phyloP scores from a whole-genome alignment of 2,113 vertebrate genomes.

The Oreochromis spilurus region DNA sequence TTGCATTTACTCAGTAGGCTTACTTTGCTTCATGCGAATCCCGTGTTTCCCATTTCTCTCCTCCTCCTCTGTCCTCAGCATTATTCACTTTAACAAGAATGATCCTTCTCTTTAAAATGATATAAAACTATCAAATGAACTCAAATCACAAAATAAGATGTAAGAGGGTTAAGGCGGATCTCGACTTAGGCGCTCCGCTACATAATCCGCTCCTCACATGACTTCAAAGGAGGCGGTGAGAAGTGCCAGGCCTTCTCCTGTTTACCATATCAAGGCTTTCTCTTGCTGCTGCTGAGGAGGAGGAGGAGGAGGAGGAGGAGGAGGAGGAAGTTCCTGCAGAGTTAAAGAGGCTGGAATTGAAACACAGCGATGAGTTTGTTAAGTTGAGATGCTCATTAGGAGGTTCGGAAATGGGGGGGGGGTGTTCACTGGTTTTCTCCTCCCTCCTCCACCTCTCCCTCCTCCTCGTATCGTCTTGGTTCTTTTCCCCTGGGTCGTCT shows the following conservation, averaged over 20 bases:
- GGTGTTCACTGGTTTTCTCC: neutral
- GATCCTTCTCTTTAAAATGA: constrained; percentile 25
- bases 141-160: constrained; percentile 37
- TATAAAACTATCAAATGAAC: constrained; percentile 41
- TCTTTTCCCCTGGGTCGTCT: neutral
- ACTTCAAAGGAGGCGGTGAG: constrained; percentile 42
- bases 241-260: constrained; percentile 30
- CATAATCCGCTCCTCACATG: constrained; percentile 39
- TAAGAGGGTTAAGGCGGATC: constrained; percentile 44
- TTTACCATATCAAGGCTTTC: constrained; percentile 43
- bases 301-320: constrained; percentile 3
- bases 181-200: neutral
- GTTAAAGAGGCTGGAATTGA: constrained; percentile 12
- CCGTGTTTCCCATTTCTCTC: neutral
- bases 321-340: neutral
- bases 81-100: constrained; percentile 9
- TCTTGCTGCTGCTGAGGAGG: neutral
- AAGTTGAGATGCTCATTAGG: constrained; percentile 15
- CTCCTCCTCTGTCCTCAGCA: neutral
- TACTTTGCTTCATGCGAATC: neutral
- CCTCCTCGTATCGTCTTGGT: neutral
- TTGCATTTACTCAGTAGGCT: neutral
- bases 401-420: neutral
- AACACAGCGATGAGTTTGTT: constrained; percentile 28
- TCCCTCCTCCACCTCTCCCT: neutral